Evolutionary conservation across 2,888 invertebrate species (phyloP).

Genomic region (Ormyrus thymus): DNA sequence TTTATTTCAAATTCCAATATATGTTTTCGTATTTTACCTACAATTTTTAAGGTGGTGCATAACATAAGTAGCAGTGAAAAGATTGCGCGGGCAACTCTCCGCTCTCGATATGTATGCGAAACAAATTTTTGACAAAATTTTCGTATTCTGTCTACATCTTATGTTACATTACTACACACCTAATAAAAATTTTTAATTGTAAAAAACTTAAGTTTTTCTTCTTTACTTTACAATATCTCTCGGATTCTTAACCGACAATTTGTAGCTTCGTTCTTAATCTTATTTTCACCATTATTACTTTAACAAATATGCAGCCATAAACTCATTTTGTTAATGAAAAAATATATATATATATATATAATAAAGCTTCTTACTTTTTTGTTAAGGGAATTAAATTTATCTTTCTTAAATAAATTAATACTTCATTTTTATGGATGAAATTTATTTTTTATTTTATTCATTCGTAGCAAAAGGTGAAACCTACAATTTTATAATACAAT

Average conservation of each 20-base stretch:
- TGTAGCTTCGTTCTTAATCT: conserved; percentile 3
- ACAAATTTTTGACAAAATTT: conserved; percentile 49
- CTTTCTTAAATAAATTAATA: conserved; percentile 23
- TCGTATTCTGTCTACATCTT: conserved; percentile 65
- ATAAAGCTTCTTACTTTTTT: neutral
- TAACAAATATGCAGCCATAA: conserved; percentile 37
- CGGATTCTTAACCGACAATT: conserved; percentile 13
- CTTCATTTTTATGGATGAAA: conserved; percentile 2
- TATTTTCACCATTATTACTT: conserved; percentile 8
- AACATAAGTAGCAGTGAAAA: conserved; percentile 64
- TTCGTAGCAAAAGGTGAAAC: conserved; percentile 25
- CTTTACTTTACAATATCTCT: conserved; percentile 31
- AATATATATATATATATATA: neutral
- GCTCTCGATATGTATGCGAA: conserved; percentile 54
- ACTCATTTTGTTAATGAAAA: neutral
- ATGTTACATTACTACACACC: conserved; percentile 72
- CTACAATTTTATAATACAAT: conserved; percentile 46
- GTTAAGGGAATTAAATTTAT: conserved; percentile 6
- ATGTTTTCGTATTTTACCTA: conserved; percentile 58
- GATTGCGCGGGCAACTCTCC: conserved; percentile 53
- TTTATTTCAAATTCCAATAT: conserved; percentile 59
- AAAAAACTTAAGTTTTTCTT: conserved; percentile 54
- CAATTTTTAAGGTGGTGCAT: conserved; percentile 65
- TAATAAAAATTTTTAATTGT: conserved; percentile 71
- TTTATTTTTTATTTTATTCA: conserved; percentile 50